These are phyloP conservation scores for Eulithis testata DNA, from an alignment of 2,888 invertebrate species.

Conservation along the genomic window DNA sequence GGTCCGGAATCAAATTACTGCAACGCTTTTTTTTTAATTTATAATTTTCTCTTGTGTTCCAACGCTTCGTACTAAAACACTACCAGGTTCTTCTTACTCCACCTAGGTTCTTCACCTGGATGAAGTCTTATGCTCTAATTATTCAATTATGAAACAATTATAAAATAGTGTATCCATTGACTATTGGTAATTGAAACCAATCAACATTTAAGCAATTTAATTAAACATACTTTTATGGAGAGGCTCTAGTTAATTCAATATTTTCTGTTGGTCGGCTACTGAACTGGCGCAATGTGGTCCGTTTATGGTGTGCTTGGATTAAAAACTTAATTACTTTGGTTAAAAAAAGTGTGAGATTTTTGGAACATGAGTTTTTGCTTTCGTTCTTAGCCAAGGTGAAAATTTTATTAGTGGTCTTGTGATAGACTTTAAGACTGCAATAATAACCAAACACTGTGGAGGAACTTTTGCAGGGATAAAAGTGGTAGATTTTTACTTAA, in stretches of 20 bases:
- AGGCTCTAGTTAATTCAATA: slow-evolving; percentile 35
- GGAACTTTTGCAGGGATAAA: no score
- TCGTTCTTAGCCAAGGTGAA: no score
- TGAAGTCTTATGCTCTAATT: slow-evolving; percentile 6
- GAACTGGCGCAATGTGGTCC: slow-evolving; percentile 15
- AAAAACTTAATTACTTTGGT: slow-evolving; percentile 58
- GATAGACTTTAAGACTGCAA: no score
- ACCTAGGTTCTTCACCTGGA: no score
- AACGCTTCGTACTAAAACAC: neutral
- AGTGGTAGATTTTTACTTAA: no score
- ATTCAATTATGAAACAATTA: slow-evolving; percentile 26
- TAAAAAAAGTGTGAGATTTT: slow-evolving; percentile 48
- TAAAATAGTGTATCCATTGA: slow-evolving; percentile 28
- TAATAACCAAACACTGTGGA: no score
- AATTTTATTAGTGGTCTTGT: no score
- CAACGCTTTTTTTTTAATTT: slow-evolving; percentile 18
- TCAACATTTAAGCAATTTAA: slow-evolving; percentile 40
- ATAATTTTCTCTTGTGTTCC: slow-evolving; percentile 1
- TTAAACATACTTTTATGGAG: slow-evolving; percentile 34
- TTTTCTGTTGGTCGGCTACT: slow-evolving; percentile 31
- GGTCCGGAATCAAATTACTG: slow-evolving; percentile 39
- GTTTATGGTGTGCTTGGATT: slow-evolving; percentile 50
- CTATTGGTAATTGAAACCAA: slow-evolving; percentile 37
- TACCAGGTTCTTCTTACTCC: no score
- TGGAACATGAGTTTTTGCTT: slow-evolving; percentile 24